Evolutionary conservation across 2,888 invertebrate species (phyloP).

Genomic region (Tricholauxania praeusta): DNA sequence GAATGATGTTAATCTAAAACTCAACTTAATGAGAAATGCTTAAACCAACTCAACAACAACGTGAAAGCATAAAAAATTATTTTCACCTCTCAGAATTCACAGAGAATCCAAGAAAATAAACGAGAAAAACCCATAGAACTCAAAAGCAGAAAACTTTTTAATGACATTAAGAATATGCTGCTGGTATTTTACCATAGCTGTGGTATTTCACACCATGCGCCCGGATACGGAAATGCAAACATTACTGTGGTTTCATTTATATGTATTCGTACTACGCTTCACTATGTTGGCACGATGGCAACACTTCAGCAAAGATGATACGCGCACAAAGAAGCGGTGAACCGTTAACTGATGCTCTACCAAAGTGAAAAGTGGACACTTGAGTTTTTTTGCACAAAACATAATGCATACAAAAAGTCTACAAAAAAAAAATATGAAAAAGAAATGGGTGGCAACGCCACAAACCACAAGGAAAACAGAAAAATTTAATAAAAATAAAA

Average conservation of each 20-base stretch:
- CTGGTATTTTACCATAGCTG: neutral
- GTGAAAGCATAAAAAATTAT: no score
- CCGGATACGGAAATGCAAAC: slow-evolving; percentile 30
- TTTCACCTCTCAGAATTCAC: neutral
- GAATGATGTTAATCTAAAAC: slow-evolving; percentile 7
- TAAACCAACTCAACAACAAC: neutral
- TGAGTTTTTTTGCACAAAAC: slow-evolving; percentile 6
- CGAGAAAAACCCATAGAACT: neutral
- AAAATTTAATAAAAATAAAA: slow-evolving; percentile 7
- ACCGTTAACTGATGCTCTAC: slow-evolving; percentile 7
- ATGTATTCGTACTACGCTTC: neutral
- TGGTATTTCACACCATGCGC: neutral
- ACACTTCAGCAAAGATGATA: slow-evolving; percentile 14
- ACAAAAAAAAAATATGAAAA: slow-evolving; percentile 1
- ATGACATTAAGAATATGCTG: slow-evolving; percentile 21
- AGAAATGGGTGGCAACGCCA: slow-evolving; percentile 9
- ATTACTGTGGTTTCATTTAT: slow-evolving; percentile 17
- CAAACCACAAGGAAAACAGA: neutral
- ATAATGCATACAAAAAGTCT: neutral
- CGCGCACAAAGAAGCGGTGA: slow-evolving; percentile 16
- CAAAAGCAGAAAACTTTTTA: slow-evolving; percentile 25
- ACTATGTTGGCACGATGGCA: neutral
- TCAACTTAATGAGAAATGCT: slow-evolving; percentile 7
- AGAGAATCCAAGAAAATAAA: neutral
- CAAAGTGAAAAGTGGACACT: slow-evolving; percentile 8